Percentiles rank a stretch among this genome's conserved stretches.
Evolutionary conservation across 2,888 invertebrate species (phyloP).

Genomic region (Diplazon laetatorius): DNA sequence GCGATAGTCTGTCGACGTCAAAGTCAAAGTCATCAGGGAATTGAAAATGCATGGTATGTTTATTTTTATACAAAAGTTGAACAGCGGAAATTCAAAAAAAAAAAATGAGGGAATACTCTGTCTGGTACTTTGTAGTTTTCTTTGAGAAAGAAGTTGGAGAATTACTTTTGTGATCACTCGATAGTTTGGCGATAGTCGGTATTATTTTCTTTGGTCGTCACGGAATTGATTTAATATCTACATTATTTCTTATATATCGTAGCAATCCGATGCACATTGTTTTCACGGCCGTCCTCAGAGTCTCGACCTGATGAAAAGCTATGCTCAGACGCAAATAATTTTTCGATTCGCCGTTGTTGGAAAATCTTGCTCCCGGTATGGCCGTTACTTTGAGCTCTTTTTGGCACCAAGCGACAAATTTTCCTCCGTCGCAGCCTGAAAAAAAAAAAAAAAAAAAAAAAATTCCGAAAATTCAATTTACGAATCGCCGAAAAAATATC

Average conservation of each 20-base stretch:
- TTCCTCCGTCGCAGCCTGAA: conserved; percentile 76
- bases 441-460: conserved; percentile 10
- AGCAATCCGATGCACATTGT: conserved; percentile 81
- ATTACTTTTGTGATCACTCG: no score
- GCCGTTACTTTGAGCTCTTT: conserved; percentile 82
- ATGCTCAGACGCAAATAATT: conserved; percentile 83
- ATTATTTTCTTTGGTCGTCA: conserved; percentile 8
- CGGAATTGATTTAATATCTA: conserved; percentile 9
- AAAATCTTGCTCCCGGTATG: conserved; percentile 82
- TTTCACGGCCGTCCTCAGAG: conserved; percentile 78
- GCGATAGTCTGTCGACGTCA: no score
- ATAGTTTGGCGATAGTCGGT: no score
- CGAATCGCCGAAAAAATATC: background rate
- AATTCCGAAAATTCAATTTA: background rate
- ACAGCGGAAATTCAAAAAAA: no score
- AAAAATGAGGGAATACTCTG: no score
- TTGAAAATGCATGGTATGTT: no score
- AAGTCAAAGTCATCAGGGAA: no score
- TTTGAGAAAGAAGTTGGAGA: no score
- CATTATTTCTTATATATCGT: conserved; percentile 71
- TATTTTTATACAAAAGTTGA: no score
- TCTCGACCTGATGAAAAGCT: conserved; percentile 82
- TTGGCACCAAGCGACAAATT: conserved; percentile 82
- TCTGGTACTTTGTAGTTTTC: no score
- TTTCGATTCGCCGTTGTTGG: conserved; percentile 76